Conservation (phyloP, 2,888 invertebrate species). For the Macrosiphum euphorbiae region DNA sequence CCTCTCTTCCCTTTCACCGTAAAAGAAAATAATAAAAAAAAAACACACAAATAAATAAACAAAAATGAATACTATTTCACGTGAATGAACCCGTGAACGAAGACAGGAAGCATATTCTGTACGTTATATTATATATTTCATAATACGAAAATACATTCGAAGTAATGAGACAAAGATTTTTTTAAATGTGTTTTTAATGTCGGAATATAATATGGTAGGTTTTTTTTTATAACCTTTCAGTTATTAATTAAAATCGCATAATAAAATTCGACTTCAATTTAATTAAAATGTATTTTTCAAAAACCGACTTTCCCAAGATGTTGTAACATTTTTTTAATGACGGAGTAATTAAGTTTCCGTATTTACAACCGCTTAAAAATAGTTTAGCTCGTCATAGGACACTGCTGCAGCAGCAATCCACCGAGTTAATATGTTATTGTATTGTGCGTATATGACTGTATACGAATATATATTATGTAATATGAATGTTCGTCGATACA, state of each 20-base stretch:
- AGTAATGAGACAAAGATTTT: conserved; percentile 38
- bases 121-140: not conserved
- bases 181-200: conserved; percentile 56
- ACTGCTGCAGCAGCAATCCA: not conserved
- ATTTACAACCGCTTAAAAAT: not conserved
- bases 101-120: conserved; percentile 37
- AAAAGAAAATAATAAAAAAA: not conserved
- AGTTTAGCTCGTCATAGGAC: not conserved
- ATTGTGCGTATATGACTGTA: not conserved
- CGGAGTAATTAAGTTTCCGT: conserved; percentile 13
- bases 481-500: not conserved
- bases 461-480: no score
- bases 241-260: conserved; percentile 38
- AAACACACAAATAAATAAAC: not conserved
- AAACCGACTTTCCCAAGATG: conserved; percentile 7
- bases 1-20: not conserved
- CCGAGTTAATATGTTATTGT: not conserved
- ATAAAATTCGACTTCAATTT: conserved; percentile 3
- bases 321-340: not conserved
- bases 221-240: conserved; percentile 1
- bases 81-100: conserved; percentile 20
- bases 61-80: conserved; percentile 26
- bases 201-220: not conserved
- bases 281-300: conserved; percentile 30
- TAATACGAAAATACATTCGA: conserved; percentile 51